These are phyloP conservation scores for Ptychoptera contaminata DNA, from an alignment of 2,888 invertebrate species.

Conservation along the genomic window DNA sequence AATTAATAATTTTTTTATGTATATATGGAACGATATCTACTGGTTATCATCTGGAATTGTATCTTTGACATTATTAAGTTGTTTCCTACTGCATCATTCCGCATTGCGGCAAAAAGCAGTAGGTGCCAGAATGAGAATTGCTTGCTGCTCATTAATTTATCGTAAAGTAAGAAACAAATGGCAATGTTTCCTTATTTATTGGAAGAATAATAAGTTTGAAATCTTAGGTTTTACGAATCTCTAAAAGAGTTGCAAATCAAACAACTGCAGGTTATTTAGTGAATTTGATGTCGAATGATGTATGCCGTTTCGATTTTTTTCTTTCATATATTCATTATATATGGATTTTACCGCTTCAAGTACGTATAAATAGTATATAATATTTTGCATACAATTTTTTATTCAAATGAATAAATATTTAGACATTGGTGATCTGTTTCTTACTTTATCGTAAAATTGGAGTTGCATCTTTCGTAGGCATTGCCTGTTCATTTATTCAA, in stretches of 20 bases:
- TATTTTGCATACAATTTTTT: too few species aligned
- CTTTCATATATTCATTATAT: constrained; percentile 72
- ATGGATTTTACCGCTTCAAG: constrained; percentile 67
- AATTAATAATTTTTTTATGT: constrained; percentile 9
- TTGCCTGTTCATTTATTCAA: constrained; percentile 56
- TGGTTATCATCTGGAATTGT: constrained; percentile 25
- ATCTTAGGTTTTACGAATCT: constrained; percentile 47
- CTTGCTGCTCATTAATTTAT: constrained; percentile 49
- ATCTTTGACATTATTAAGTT: constrained; percentile 19
- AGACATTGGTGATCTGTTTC: constrained; percentile 45
- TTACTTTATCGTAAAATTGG: constrained; percentile 64
- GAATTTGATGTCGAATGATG: constrained; percentile 87
- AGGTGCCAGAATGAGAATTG: constrained; percentile 49
- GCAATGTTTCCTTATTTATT: too few species aligned
- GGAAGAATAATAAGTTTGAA: too few species aligned
- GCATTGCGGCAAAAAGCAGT: constrained; percentile 26
- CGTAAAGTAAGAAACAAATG: constrained; percentile 38
- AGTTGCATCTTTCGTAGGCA: constrained; percentile 58
- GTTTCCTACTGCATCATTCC: constrained; percentile 30
- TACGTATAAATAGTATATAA: too few species aligned
- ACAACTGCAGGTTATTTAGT: constrained; percentile 80
- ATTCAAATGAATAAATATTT: too few species aligned
- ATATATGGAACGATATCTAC: constrained; percentile 24
- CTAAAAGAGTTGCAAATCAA: constrained; percentile 49
- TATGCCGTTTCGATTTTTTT: constrained; percentile 77